phyloP scores from a whole-genome alignment of 35 echinoderm and acorn worm species.

The Diadema setosum region DNA sequence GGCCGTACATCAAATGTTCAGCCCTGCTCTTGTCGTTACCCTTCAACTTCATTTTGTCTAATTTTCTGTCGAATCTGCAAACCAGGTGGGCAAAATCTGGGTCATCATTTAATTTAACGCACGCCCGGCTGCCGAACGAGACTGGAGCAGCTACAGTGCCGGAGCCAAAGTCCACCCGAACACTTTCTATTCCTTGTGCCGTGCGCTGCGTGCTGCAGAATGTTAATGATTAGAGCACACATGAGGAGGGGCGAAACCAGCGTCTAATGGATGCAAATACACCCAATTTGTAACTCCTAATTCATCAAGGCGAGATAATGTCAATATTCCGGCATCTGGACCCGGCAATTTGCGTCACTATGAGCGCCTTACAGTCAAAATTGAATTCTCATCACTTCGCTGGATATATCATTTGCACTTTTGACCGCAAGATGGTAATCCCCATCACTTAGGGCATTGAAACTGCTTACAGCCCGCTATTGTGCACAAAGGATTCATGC shows the following conservation, averaged over 20 bases:
- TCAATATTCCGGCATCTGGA: no score
- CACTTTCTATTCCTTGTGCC: no score
- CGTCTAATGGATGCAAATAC: constrained; percentile 11
- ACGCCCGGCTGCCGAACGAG: background rate
- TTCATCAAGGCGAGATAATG: background rate
- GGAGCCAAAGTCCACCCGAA: background rate
- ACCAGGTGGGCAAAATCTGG: background rate
- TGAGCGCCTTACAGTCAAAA: no score
- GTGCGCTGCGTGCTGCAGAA: background rate
- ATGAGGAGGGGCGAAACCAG: background rate
- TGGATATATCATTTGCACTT: no score
- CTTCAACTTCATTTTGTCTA: background rate
- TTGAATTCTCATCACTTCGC: no score
- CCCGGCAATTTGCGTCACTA: no score
- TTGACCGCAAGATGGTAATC: no score
- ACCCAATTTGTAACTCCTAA: constrained; percentile 7
- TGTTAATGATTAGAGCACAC: background rate
- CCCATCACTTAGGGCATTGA: no score
- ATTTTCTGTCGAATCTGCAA: background rate
- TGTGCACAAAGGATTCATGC: no score
- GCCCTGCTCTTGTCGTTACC: background rate
- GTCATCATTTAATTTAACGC: constrained; percentile 11
- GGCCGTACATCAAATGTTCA: no score
- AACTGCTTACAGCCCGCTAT: no score
- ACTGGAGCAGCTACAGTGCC: no score